Evolutionary conservation across 2,888 invertebrate genomes (phyloP).

Genomic region (Conus canariensis): DNA sequence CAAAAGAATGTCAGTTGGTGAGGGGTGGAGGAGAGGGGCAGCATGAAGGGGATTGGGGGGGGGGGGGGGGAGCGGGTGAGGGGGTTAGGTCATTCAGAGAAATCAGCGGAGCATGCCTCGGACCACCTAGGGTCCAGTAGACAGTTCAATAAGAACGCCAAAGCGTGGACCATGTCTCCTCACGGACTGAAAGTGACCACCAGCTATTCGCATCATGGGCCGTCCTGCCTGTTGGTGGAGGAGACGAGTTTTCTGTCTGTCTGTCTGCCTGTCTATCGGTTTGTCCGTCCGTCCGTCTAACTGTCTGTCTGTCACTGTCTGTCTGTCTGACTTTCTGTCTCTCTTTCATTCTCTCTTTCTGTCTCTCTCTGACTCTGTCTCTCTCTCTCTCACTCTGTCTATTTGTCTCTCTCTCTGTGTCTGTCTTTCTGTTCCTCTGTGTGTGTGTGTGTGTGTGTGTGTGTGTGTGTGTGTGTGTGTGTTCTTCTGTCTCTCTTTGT

Average conservation of each 20-base stretch:
- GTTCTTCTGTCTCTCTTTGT: neutral
- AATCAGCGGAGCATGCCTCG: neutral
- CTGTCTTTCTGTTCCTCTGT: slow-evolving; percentile 10
- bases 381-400: neutral
- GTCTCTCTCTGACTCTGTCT: slow-evolving; percentile 18
- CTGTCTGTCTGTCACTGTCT: neutral
- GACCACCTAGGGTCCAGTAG: too few species aligned
- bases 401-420: neutral
- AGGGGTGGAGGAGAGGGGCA: too few species aligned
- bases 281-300: too few species aligned
- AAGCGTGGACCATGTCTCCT: too few species aligned
- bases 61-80: too few species aligned
- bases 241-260: neutral
- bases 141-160: too few species aligned
- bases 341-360: neutral
- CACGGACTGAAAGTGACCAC: too few species aligned
- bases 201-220: too few species aligned
- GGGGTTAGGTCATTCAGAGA: too few species aligned
- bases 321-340: slow-evolving; percentile 25
- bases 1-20: too few species aligned
- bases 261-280: neutral
- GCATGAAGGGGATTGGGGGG: too few species aligned
- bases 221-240: too few species aligned
- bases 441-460: neutral
- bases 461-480: neutral